Base-by-base conservation (phyloP, 2,888 invertebrate genomes). In the Lasiommata megera region DNA sequence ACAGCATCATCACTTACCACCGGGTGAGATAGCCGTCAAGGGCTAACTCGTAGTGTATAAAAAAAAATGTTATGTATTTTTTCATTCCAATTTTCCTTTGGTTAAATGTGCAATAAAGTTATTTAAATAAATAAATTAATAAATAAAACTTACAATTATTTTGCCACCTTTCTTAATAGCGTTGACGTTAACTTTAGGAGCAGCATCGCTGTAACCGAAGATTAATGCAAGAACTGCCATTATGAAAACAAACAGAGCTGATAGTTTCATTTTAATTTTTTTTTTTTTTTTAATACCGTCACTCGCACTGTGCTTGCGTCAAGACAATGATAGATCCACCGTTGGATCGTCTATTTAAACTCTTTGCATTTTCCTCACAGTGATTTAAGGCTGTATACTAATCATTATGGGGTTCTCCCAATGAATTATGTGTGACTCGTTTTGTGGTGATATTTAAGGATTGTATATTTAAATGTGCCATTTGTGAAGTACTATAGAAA, bases 181-280 rank as follows among this genome's bases (percentile, higher is more conserved):
- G 16, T 60, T 56, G 0, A 71, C 54, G 28, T 70, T 68, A n/a
- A 71, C 61, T 56, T 73, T 74, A n/a, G 74, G 76, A 0, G 63
- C 68, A 0, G 71, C 75, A 11, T 61, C 66, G 6, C 63, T 62
- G 8, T 65, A 61, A 2, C 68, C 67, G 52, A 72, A 29, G 38
- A 73, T 60, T 6, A 74, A 40, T 2, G 69, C 67, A 29, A 76
- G 28, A 28, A 73, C 60, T 8, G 67, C 67, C 60, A 75, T 55
- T 16, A 76, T 52, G 54, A 76, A 52, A 14, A 70, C 57, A 8
- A 75, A 60, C 5, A 74, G 12, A 41, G 58, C 60, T 23, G 72
- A 68, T 46, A 79, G 56, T 59, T 77, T 77, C 79, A 77, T 77
- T 23, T 61, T 70, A 76, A 77, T 23, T 61, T 70, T 47, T 38